Conservation (phyloP, 2,113 vertebrate species). For the Dissostichus mawsoni region DNA sequence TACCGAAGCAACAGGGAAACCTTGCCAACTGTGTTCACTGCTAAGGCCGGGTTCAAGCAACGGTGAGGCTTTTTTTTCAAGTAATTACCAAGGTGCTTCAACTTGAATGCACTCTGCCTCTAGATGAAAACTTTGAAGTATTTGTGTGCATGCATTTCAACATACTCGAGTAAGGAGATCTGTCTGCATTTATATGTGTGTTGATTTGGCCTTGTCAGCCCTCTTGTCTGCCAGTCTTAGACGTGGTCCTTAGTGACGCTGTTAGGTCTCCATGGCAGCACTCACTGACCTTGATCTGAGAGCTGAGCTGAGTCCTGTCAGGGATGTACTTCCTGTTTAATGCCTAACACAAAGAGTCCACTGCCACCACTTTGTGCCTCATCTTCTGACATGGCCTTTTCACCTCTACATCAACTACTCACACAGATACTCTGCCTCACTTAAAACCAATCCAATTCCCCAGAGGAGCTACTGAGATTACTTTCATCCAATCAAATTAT, state of each 20-base stretch:
- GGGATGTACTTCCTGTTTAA: conserved; percentile 44
- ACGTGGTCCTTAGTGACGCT: conserved; percentile 35
- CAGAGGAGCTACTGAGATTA: conserved; percentile 13
- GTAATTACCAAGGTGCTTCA: conserved; percentile 26
- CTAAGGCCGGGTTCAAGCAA: not conserved
- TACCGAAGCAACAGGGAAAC: conserved; percentile 1
- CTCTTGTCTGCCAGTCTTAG: conserved; percentile 45
- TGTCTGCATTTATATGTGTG: conserved; percentile 44
- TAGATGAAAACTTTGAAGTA: conserved; percentile 32
- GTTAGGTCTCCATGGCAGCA: conserved; percentile 29
- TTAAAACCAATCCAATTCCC: conserved; percentile 4
- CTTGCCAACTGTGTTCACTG: not conserved
- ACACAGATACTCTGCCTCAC: conserved; percentile 27
- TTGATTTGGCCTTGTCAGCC: conserved; percentile 53
- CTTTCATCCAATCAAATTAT: conserved; percentile 20
- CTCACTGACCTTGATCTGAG: conserved; percentile 59
- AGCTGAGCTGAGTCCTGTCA: conserved; percentile 46
- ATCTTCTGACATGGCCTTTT: conserved; percentile 52
- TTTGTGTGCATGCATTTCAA: conserved; percentile 19
- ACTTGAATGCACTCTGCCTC: conserved; percentile 27
- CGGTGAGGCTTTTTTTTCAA: not conserved
- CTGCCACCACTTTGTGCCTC: conserved; percentile 54
- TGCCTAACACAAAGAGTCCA: conserved; percentile 41
- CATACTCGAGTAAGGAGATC: conserved; percentile 14
- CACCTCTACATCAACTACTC: conserved; percentile 41